phyloP scores from a whole-genome alignment of 2,113 vertebrate species.

The Pachypanchax playfairii region DNA sequence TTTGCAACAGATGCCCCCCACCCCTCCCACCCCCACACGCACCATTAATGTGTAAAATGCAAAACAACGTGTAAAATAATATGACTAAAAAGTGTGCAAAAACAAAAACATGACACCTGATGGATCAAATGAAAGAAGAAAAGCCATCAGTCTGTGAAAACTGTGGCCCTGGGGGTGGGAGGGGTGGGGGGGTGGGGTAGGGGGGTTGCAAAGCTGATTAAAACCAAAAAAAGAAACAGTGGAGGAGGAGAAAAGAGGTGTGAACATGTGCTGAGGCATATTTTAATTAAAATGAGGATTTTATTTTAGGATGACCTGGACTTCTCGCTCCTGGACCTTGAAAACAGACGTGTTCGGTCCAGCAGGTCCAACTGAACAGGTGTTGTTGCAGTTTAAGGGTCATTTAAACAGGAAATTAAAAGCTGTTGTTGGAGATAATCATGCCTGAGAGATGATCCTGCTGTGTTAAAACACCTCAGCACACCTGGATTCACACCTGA shows the following conservation, averaged over 20 bases:
- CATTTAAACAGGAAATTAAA: constrained; percentile 15
- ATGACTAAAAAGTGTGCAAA: constrained; percentile 14
- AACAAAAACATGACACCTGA: background rate
- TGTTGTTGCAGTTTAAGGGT: constrained; percentile 10
- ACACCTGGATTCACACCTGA: constrained; percentile 18
- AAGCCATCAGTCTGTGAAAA: constrained; percentile 19
- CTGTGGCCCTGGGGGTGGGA: background rate
- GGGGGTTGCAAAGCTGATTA: constrained; percentile 1
- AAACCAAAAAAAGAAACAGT: constrained; percentile 8
- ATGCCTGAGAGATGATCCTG: no score
- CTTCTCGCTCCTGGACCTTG: background rate
- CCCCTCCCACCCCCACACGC: no score
- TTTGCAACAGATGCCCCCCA: constrained; percentile 27
- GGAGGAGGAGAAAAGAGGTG: background rate
- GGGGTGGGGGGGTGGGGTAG: no score
- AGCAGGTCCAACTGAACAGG: background rate
- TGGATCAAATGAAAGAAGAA: constrained; percentile 43
- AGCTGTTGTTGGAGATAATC: constrained; percentile 10
- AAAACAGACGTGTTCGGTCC: background rate
- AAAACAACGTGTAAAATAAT: constrained; percentile 3
- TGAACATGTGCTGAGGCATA: constrained; percentile 6
- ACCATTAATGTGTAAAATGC: no score
- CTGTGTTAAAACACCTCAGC: constrained; percentile 28
- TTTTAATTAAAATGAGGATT: background rate
- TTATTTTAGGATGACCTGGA: constrained; percentile 11